Evolutionary conservation across 2,888 invertebrate genomes (phyloP).

Genomic region (Thymelicus lineola): DNA sequence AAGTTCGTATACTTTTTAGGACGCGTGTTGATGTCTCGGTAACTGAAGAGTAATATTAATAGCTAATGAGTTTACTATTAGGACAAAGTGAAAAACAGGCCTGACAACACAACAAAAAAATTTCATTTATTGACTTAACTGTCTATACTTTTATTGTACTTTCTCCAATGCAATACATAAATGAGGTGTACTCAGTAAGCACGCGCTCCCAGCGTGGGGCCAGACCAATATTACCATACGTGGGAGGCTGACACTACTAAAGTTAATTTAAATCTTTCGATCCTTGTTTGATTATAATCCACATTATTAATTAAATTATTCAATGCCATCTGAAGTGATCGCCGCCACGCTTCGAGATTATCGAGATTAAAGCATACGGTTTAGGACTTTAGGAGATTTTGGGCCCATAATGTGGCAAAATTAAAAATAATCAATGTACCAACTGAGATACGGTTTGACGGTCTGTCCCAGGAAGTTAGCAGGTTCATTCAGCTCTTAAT

Average conservation of each 20-base stretch:
- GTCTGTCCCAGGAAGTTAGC: too few species aligned
- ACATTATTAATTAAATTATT: constrained; percentile 29
- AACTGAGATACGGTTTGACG: too few species aligned
- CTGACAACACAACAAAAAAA: not conserved
- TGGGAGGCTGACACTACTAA: constrained; percentile 51
- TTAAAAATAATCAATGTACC: too few species aligned
- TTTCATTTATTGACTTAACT: too few species aligned
- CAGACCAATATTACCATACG: constrained; percentile 61
- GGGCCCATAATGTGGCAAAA: too few species aligned
- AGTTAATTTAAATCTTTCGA: constrained; percentile 25
- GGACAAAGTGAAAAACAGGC: too few species aligned
- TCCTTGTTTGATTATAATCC: constrained; percentile 25
- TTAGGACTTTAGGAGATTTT: too few species aligned
- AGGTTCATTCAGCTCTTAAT: too few species aligned
- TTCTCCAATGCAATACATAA: not conserved
- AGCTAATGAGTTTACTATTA: too few species aligned
- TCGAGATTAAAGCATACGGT: not conserved
- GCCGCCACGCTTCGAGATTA: not conserved
- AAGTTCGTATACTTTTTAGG: too few species aligned
- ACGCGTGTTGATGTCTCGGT: too few species aligned
- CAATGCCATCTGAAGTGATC: constrained; percentile 14
- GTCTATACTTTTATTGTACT: not conserved
- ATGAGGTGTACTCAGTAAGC: not conserved
- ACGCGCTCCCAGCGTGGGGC: constrained; percentile 51
- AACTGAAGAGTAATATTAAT: too few species aligned